phyloP scores from a whole-genome alignment of 2,888 invertebrate species.

The Drosophila algonquin region DNA sequence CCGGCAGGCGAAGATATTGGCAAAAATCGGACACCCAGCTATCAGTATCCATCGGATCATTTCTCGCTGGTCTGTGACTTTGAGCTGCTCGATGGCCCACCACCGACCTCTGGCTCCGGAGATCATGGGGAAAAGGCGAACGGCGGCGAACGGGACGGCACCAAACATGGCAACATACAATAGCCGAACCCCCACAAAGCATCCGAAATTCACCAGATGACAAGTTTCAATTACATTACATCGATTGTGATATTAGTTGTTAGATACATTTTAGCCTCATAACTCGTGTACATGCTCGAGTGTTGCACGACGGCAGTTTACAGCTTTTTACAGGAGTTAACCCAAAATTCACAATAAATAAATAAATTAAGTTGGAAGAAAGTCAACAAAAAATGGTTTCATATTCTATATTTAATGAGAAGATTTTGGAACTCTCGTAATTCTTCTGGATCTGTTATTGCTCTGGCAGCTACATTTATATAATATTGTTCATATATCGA shows the following conservation, averaged over 20 bases:
- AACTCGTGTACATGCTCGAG: slow-evolving; percentile 56
- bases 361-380: slow-evolving; percentile 42
- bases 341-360: slow-evolving; percentile 62
- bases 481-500: too few relatives aligned
- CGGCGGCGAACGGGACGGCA: slow-evolving; percentile 23
- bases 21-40: slow-evolving; percentile 87
- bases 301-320: slow-evolving; percentile 51
- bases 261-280: slow-evolving; percentile 80
- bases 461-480: too few relatives aligned
- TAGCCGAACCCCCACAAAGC: slow-evolving; percentile 31
- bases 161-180: slow-evolving; percentile 52
- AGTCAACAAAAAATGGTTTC: slow-evolving; percentile 11
- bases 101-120: background rate
- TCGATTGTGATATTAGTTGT: slow-evolving; percentile 83
- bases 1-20: slow-evolving; percentile 89
- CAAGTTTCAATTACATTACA: slow-evolving; percentile 69
- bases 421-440: background rate
- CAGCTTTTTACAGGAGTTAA: slow-evolving; percentile 50
- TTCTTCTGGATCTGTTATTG: too few relatives aligned
- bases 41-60: slow-evolving; percentile 90
- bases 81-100: slow-evolving; percentile 71
- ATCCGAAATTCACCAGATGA: slow-evolving; percentile 20
- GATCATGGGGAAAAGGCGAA: slow-evolving; percentile 7
- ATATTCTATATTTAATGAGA: background rate
- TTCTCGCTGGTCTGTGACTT: slow-evolving; percentile 89